Conservation (phyloP, 1,140 invertebrate genomes). For the Bacillus rossius region DNA sequence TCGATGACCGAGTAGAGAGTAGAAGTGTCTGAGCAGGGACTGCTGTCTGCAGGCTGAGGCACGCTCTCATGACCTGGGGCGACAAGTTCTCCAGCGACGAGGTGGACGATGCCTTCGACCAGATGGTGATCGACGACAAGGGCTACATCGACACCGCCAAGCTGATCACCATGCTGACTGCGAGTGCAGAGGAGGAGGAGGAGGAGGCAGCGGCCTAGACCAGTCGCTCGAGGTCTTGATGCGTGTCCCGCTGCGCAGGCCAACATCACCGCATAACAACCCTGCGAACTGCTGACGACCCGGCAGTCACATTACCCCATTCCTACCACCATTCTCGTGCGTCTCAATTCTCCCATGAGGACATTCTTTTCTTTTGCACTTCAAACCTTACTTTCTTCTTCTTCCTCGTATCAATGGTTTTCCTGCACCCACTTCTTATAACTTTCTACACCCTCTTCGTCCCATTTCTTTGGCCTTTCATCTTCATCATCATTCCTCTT, state of each 20-base stretch:
- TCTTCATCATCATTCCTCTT: constrained; percentile 1
- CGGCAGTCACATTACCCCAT: neutral
- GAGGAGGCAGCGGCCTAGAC: constrained; percentile 48
- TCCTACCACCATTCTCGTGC: neutral
- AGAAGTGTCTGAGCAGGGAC: no score
- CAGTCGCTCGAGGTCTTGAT: no score
- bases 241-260: no score
- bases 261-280: no score
- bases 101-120: constrained; percentile 91
- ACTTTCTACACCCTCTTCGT: constrained; percentile 2
- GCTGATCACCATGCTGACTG: constrained; percentile 83
- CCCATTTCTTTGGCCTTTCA: neutral
- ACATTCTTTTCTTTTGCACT: no score
- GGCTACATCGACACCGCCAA: constrained; percentile 88
- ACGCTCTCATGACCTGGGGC: constrained; percentile 91
- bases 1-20: no score
- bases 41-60: constrained; percentile 71
- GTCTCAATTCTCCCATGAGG: neutral
- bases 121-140: constrained; percentile 90
- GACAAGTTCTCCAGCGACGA: constrained; percentile 93
- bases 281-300: no score
- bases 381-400: neutral
- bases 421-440: neutral
- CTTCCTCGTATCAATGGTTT: neutral
- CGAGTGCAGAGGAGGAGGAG: constrained; percentile 70